Percentiles rank a stretch among this genome's conserved stretches.
These are phyloP conservation scores for Drosophila burlai DNA, from an alignment of 1,140 invertebrate genomes.

Conservation along the genomic window DNA sequence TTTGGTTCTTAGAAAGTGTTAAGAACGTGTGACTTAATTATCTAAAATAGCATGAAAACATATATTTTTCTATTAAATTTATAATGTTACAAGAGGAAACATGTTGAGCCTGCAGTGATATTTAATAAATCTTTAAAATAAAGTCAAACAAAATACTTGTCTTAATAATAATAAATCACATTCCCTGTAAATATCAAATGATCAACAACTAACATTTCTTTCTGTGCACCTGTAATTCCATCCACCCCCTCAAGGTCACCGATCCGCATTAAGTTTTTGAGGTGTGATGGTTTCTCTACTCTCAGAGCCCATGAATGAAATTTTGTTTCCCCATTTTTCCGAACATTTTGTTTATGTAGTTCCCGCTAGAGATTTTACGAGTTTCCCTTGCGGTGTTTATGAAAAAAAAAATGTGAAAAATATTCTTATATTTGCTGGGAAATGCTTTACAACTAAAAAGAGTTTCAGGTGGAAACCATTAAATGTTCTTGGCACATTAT, in stretches of 20 bases:
- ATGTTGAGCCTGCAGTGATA: no score
- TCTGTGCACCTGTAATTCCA: constrained; percentile 65
- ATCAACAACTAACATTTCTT: not conserved
- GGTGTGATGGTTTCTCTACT: constrained; percentile 23
- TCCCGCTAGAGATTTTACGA: constrained; percentile 47
- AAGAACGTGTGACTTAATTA: not conserved
- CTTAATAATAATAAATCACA: not conserved
- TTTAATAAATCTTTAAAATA: no score
- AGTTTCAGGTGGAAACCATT: constrained; percentile 39
- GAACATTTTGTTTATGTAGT: constrained; percentile 52
- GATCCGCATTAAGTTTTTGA: constrained; percentile 20
- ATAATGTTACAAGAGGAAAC: not conserved
- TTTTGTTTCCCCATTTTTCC: constrained; percentile 24
- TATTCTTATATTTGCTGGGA: constrained; percentile 3
- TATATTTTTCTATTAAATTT: not conserved
- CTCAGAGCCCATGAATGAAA: constrained; percentile 60
- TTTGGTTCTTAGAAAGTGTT: not conserved
- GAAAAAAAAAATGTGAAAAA: constrained; percentile 24
- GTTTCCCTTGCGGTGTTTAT: constrained; percentile 69
- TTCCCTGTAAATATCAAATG: not conserved
- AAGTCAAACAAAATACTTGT: no score
- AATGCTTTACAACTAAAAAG: constrained; percentile 44
- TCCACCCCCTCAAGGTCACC: constrained; percentile 61
- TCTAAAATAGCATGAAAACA: not conserved
- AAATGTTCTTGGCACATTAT: constrained; percentile 35